A percentile compares a stretch with the other conserved stretches of the same genome.
Conservation (phyloP, 2,113 vertebrate species). For the Ranitomeya variabilis region DNA sequence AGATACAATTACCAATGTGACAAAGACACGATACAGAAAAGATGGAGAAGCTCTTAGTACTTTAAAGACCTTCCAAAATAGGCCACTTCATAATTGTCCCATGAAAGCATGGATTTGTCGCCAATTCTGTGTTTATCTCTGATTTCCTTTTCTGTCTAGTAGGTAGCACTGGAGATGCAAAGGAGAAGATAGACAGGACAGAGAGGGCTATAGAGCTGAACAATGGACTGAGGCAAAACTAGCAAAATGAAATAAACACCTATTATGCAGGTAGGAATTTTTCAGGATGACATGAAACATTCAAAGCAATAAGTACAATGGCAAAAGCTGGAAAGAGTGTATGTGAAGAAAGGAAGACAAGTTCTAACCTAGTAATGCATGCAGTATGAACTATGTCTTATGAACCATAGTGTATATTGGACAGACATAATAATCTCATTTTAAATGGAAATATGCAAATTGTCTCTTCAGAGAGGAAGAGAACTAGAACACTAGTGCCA, state of each 20-base stretch:
- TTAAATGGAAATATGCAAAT: background rate
- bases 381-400: background rate
- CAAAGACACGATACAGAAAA: conserved; percentile 58
- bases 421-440: background rate
- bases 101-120: conserved; percentile 47
- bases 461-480: too few relatives aligned
- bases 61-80: conserved; percentile 57
- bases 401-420: background rate
- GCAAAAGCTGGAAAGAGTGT: background rate
- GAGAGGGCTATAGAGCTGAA: background rate
- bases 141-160: conserved; percentile 33
- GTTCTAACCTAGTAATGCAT: background rate
- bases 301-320: background rate
- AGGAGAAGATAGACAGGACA: conserved; percentile 17
- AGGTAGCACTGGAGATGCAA: conserved; percentile 24
- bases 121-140: conserved; percentile 51
- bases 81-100: conserved; percentile 55
- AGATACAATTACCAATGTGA: conserved; percentile 59
- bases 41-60: conserved; percentile 53
- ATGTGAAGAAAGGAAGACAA: background rate
- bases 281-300: conserved; percentile 16
- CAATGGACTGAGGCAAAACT: conserved; percentile 11
- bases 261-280: conserved; percentile 6
- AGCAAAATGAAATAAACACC: conserved; percentile 21
- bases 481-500: too few relatives aligned